Evolutionary conservation across 1,140 invertebrate species (phyloP), one percentile per base, ranked within the genome.

Genomic region (Atta colombica): DNA sequence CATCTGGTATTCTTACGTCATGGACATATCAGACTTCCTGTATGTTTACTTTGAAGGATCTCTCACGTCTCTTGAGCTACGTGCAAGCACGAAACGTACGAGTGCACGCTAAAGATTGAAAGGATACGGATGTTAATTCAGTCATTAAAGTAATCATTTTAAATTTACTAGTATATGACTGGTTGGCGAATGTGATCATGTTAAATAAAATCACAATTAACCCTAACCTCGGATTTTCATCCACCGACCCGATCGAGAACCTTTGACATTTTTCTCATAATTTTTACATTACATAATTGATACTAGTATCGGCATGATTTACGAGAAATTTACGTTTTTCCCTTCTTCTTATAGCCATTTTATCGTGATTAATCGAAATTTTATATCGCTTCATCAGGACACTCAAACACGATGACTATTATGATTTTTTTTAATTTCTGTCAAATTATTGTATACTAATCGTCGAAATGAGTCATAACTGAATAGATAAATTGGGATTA

Each of bases 151-250:
- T 75, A 84, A 84, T 84, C 28, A 84, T 74, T 8, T 18, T 74
- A 84, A 74, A 74, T 61, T 14, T 58, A 6, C 39, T n/a, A 1
- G 51, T 39, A 39, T 31, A 63, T 35, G 18, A 81, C 21, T 53
- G 69, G 55, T 53, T 61, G 21, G 39, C 14, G n/a, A 75, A 28
- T 75, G 69, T 84, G 74, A 84, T 75, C 61, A 55, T 39, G 53
- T 74, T 74, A 53, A 74, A 18, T 72, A n/a, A 72, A 84, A 84
- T 63, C 72, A 28, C 25, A 51, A 84, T 84, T 84, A 74, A 75
- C 69, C 80, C 12, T 63, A 61, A 74, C 68, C 80, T 6, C 14
- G 14, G 7, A n/a, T 0, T 28, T 25, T 35, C 2, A 12, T 45
- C 10, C 35, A 31, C 55, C 55, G 5, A 84, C 61, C 63, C 69